A percentile compares a stretch with the other conserved stretches of the same genome.
Conservation (phyloP, 2,888 invertebrate genomes). For the Cynaeus angustus region DNA sequence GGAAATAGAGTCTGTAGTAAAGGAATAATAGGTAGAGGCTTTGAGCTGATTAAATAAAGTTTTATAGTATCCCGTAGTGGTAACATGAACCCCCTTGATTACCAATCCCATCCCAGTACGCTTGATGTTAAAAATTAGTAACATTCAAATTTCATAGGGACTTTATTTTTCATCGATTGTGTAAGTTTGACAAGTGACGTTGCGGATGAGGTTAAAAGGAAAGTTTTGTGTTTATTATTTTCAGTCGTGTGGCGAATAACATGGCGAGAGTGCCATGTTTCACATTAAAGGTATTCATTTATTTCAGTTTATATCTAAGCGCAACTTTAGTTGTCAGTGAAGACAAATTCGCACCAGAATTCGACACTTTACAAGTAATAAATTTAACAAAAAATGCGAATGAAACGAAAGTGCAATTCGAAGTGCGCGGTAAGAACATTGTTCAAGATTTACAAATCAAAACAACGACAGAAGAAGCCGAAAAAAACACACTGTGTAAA, state of each 20-base stretch:
- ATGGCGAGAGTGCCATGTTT: conserved; percentile 68
- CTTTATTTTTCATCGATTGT: conserved; percentile 28
- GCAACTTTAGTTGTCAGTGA: conserved; percentile 40
- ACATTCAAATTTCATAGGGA: conserved; percentile 16
- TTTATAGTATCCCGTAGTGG: too few relatives aligned
- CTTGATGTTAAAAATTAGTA: too few relatives aligned
- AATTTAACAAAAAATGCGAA: conserved; percentile 56
- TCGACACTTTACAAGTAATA: conserved; percentile 55
- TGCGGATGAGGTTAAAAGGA: conserved; percentile 55
- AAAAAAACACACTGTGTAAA: conserved; percentile 62
- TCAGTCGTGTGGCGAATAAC: conserved; percentile 63
- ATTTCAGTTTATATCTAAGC: conserved; percentile 55
- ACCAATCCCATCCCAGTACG: too few relatives aligned
- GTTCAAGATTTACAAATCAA: conserved; percentile 63
- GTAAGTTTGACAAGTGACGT: conserved; percentile 44
- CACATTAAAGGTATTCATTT: conserved; percentile 58
- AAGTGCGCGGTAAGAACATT: conserved; percentile 67
- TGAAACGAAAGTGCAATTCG: conserved; percentile 64
- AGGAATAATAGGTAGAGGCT: too few relatives aligned
- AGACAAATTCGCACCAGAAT: conserved; percentile 59
- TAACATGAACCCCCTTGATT: too few relatives aligned
- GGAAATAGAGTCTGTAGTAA: too few relatives aligned
- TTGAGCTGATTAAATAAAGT: too few relatives aligned
- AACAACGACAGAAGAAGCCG: conserved; percentile 61
- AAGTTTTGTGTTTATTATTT: conserved; percentile 54